These are phyloP conservation scores for Trogon surrucura DNA, from an alignment of 2,113 vertebrate species.

Conservation along the genomic window DNA sequence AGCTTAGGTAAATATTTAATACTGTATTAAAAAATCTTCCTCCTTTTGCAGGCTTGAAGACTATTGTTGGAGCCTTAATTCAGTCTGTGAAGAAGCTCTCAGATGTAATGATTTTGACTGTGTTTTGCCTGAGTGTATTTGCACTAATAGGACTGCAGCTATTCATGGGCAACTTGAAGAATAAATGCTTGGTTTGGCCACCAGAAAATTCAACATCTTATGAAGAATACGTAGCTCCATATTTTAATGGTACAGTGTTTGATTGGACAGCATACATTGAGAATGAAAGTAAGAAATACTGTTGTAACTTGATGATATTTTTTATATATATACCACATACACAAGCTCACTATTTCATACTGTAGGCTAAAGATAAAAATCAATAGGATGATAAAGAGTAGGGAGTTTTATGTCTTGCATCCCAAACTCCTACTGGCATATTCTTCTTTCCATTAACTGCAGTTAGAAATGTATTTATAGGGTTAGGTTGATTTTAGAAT, in stretches of 20 bases:
- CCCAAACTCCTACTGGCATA: background rate
- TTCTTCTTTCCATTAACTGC: background rate
- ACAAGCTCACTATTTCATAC: background rate
- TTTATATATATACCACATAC: background rate
- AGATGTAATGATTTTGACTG: constrained; percentile 96
- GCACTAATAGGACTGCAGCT: constrained; percentile 93
- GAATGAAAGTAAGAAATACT: constrained; percentile 55
- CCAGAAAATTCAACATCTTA: background rate
- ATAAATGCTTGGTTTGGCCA: constrained; percentile 85
- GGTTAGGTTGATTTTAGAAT: background rate
- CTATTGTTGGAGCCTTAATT: constrained; percentile 94
- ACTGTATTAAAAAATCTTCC: background rate
- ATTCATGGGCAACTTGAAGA: constrained; percentile 90
- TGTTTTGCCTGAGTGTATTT: constrained; percentile 98
- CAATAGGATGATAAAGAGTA: background rate
- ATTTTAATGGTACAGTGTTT: constrained; percentile 46
- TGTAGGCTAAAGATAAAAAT: background rate
- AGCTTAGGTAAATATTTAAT: background rate
- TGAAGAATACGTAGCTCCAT: background rate
- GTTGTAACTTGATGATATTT: background rate
- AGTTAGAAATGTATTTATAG: background rate
- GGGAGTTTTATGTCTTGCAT: background rate
- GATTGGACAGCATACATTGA: constrained; percentile 58
- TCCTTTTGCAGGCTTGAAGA: constrained; percentile 87
- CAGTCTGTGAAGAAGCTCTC: constrained; percentile 98